Conservation (phyloP, 2,113 vertebrate genomes). For the Oreochromis spilurus region DNA sequence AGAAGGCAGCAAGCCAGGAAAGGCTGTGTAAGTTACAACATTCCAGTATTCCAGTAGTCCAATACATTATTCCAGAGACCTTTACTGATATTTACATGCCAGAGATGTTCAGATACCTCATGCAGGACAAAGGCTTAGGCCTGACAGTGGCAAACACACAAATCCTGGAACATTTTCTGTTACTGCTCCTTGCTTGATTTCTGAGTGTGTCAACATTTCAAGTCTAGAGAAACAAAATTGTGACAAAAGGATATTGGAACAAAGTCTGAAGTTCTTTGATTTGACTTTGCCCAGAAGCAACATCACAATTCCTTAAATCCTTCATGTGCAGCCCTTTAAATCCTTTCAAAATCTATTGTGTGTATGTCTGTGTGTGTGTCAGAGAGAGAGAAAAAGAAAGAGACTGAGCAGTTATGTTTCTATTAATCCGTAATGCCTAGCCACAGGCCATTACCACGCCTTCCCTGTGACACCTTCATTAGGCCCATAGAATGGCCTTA, state of each 20-base stretch:
- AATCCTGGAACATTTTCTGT: conserved; percentile 13
- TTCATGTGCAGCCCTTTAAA: background rate
- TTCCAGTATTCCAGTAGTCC: conserved; percentile 34
- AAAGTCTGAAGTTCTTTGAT: conserved; percentile 29
- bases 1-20: conserved; percentile 11
- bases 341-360: conserved; percentile 20
- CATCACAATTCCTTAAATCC: conserved; percentile 30
- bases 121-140: conserved; percentile 17
- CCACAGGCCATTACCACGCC: conserved; percentile 41
- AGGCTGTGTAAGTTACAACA: conserved; percentile 45
- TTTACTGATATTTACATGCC: conserved; percentile 56
- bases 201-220: conserved; percentile 39
- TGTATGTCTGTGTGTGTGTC: conserved; percentile 3
- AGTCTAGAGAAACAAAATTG: conserved; percentile 6
- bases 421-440: conserved; percentile 54
- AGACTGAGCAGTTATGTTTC: background rate
- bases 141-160: conserved; percentile 31
- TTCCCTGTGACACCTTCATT: conserved; percentile 66
- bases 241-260: conserved; percentile 2
- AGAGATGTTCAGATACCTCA: conserved; percentile 48
- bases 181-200: background rate
- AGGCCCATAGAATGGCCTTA: conserved; percentile 25
- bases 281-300: conserved; percentile 12
- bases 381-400: background rate
- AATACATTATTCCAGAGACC: conserved; percentile 42